Evolutionary conservation across 2,888 invertebrate species (phyloP), one percentile per base, ranked within the genome.

Genomic region (Pristionchus fissidentatus): DNA sequence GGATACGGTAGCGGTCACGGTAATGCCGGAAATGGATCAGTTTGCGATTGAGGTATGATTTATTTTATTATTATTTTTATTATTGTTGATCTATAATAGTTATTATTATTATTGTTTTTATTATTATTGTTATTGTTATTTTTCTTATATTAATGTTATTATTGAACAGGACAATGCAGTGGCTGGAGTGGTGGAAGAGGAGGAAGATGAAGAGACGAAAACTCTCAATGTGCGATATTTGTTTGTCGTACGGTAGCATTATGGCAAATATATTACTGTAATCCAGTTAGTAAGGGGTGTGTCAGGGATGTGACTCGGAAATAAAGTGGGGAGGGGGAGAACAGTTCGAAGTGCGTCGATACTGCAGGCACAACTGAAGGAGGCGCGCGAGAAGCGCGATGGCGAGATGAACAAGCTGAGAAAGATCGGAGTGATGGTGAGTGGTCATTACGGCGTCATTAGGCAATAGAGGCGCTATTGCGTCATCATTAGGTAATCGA

Each of bases 341-440:
- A 13, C 22, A 55, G 55, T 15, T 55, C 15, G 22, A 55, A 4
- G n/a, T 55, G 8, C n/a, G 22, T 55, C 7, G 55, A 55, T 38
- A 38, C 10, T 38, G 22, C 66, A 66, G 66, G 41, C 10, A 46
- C 26, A 75, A 46, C 75, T 75, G 26, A 38, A 43, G n/a, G 75
- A 75, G 26, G 43, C 32, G 15, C 43, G 75, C 26, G 75, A 3
- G 26, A 75, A 46, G 26, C 15, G 75, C 13, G 29, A 2, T 13
- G 29, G 35, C 38, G 43, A 75, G 19, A 7, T 75, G n/a, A 46
- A 19, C 26, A 75, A 75, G 75, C 43, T 75, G 26, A 43, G 75
- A 26, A 75, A 19, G 75, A 75, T 75, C 29, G 75, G 75, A 75
- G 46, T 75, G 15, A 75, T 75, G 75, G 75, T 75, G 38, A 38